phyloP scores from a whole-genome alignment of 2,888 invertebrate genomes.

The Agonopterix heracliana region DNA sequence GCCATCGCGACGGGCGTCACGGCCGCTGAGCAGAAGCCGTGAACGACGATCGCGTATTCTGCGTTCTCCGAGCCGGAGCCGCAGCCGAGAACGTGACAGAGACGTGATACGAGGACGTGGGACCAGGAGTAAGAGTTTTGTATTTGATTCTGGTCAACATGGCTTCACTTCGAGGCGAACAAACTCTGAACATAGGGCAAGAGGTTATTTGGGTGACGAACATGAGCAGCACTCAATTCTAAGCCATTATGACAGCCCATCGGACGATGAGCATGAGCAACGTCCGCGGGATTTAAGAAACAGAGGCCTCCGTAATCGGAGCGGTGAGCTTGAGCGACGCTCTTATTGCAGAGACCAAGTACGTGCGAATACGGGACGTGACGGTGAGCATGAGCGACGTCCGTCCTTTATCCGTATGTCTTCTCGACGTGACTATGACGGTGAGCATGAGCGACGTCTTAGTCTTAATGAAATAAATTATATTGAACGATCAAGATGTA shows the following conservation, averaged over 20 bases:
- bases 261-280: too few relatives aligned
- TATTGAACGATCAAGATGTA: neutral
- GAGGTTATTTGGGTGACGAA: neutral
- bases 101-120: too few relatives aligned
- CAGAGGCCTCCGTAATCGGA: neutral
- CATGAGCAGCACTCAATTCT: neutral
- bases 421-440: neutral
- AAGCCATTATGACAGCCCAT: too few relatives aligned
- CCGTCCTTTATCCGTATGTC: neutral
- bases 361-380: neutral
- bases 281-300: neutral
- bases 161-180: neutral
- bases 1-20: neutral
- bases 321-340: slow-evolving; percentile 4
- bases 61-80: neutral
- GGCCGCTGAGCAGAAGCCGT: neutral
- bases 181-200: neutral
- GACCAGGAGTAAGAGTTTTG: neutral
- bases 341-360: neutral
- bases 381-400: neutral
- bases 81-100: neutral
- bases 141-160: neutral
- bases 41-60: neutral
- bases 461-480: neutral
- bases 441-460: slow-evolving; percentile 4